Base-by-base conservation (phyloP, 2,888 invertebrate genomes). In the Harmothoe impar region DNA sequence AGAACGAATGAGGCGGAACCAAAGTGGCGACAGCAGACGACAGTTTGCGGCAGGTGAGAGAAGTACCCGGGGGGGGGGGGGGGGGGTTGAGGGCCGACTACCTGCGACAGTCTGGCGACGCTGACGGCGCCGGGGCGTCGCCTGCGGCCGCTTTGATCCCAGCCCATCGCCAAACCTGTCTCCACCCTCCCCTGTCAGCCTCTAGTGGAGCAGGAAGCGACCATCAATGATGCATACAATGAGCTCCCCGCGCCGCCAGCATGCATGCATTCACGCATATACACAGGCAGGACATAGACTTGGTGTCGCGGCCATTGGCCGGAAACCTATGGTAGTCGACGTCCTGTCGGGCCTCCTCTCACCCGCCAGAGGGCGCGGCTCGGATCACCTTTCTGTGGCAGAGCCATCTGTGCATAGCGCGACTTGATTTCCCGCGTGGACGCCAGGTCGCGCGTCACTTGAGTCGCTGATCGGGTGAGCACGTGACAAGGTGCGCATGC, bases 161-260 rank as follows among this genome's bases (percentile, higher is more conserved):
- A 31, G 23, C 81, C 23, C 0, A 20, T 33, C 43, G 29, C 77
- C 77, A 29, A 43, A 25, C 10, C 62, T 15, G 62, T 25, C 62
- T 25, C 10, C n/a, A 3, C 62, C 62, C 62, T 23, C 10, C 62
- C 62, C 62, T 23, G n/a, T 25, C 62, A 23, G 62, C 62, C 62
- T 25, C 20, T 3, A n/a, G 62, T 5, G 3, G 15, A 5, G 25
- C 62, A 23, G 62, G 62, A 62, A 62, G 62, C 62, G 25, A 23
- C 62, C 77, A 77, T 77, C 77, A 77, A 77, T 29, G 77, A 77
- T 77, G 77, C 77, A 77, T 31, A 77, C 77, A 31, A 77, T 77
- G 25, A 77, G 25, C 29, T 31, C 29, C 29, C 77, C 29, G 29
- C 25, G 17, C 25, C 77, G n/a, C 31, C 77, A 62, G 20, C 62